Evolutionary conservation across 2,113 vertebrate genomes (phyloP).

Genomic region (Eolophus roseicapilla): DNA sequence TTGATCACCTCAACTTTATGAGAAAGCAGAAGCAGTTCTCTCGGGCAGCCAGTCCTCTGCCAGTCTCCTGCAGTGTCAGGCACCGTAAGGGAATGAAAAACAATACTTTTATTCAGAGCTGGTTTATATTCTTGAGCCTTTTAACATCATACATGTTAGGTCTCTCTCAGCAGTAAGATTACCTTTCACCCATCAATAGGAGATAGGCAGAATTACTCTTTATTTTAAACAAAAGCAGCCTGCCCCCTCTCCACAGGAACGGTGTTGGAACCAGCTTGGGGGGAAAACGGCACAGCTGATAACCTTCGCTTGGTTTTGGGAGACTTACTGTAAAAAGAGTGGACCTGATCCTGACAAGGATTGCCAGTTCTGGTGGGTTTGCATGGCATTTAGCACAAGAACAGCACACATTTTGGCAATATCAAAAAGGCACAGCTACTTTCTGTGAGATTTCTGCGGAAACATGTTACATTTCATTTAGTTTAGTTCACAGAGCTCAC

Average conservation of each 20-base stretch:
- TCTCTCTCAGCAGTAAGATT: background rate
- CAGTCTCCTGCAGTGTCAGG: background rate
- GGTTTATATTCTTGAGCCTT: background rate
- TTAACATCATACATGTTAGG: background rate
- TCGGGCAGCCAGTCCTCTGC: background rate
- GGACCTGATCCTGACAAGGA: background rate
- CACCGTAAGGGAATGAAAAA: background rate
- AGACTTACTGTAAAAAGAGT: background rate
- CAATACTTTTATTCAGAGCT: background rate
- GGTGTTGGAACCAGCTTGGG: background rate
- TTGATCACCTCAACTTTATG: background rate
- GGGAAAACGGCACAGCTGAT: background rate
- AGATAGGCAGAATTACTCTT: background rate
- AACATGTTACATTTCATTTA: background rate
- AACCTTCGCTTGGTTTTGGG: background rate
- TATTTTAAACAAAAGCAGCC: background rate
- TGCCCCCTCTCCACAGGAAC: background rate
- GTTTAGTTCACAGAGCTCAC: background rate
- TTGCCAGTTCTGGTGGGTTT: background rate
- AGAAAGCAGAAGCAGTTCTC: background rate
- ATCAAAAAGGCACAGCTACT: background rate
- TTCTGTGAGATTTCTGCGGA: background rate
- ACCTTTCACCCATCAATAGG: background rate
- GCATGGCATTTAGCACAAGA: background rate
- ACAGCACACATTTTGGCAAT: background rate